phyloP scores from a whole-genome alignment of 2,888 invertebrate species.

The Brachynemurus nebulosus region DNA sequence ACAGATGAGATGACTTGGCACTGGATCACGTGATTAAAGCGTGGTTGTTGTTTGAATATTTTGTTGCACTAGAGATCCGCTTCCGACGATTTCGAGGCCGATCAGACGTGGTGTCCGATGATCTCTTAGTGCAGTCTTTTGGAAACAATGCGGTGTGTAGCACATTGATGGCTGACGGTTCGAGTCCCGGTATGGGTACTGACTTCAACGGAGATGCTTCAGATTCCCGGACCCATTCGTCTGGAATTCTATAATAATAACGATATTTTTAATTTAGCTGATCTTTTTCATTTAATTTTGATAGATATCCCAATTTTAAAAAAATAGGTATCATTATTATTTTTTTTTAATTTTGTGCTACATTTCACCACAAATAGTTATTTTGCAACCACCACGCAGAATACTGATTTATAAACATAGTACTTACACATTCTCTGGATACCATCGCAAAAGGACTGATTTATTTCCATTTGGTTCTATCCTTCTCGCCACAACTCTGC shows the following conservation, averaged over 20 bases:
- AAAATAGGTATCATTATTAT: no score
- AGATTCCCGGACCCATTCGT: slow-evolving; percentile 73
- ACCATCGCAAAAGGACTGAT: slow-evolving; percentile 69
- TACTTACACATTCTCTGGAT: slow-evolving; percentile 76
- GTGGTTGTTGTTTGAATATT: slow-evolving; percentile 1
- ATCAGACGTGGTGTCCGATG: slow-evolving; percentile 4
- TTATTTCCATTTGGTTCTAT: slow-evolving; percentile 46
- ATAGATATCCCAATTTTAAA: no score
- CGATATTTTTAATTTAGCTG: no score
- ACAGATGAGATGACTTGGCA: slow-evolving; percentile 2
- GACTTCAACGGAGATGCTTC: slow-evolving; percentile 48
- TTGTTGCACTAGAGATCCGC: slow-evolving; percentile 26
- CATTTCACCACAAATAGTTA: no score
- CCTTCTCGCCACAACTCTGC: slow-evolving; percentile 52
- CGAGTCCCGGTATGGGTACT: slow-evolving; percentile 39
- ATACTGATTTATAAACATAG: no score
- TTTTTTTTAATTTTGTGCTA: no score
- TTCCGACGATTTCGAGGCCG: slow-evolving; percentile 21
- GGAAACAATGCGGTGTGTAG: slow-evolving; percentile 38
- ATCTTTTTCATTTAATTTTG: no score
- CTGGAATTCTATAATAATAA: slow-evolving; percentile 50
- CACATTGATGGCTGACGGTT: slow-evolving; percentile 35
- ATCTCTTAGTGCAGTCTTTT: slow-evolving; percentile 13
- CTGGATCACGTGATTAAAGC: slow-evolving; percentile 6
- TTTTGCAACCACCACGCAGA: no score